phyloP scores from a whole-genome alignment of 2,797 vertebrate species.

The Iguana delicatissima region DNA sequence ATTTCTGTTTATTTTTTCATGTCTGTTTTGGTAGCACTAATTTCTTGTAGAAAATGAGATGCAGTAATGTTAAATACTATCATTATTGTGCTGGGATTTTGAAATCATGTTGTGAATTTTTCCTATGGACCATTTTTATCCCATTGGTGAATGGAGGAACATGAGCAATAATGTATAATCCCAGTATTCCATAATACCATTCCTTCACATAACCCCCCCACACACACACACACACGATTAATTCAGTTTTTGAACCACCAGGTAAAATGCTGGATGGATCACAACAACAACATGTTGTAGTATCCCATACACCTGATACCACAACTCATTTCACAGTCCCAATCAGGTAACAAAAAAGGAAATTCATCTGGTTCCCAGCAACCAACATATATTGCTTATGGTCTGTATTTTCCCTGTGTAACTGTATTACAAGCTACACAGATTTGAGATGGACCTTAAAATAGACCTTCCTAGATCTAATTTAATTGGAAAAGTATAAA shows the following conservation, averaged over 20 bases:
- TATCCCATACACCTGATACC: background rate
- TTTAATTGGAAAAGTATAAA: background rate
- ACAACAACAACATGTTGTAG: background rate
- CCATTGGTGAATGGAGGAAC: background rate
- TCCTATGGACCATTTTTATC: background rate
- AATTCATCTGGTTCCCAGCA: background rate
- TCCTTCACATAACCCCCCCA: no score
- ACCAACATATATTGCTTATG: background rate
- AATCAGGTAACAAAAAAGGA: background rate
- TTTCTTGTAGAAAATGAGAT: no score
- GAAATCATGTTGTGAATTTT: background rate
- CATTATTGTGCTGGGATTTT: no score
- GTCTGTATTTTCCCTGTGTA: background rate
- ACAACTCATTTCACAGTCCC: background rate
- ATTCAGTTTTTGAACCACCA: background rate
- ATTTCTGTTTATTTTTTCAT: no score
- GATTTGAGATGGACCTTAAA: background rate
- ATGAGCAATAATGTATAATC: background rate
- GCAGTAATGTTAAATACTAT: no score
- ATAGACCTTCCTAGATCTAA: background rate
- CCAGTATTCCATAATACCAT: background rate
- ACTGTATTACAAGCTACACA: background rate
- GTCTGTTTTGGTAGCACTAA: no score
- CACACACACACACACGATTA: no score
- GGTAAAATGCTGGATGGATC: background rate